A percentile compares a stretch with the other conserved stretches of the same genome.
phyloP scores from a whole-genome alignment of 2,797 vertebrate species.

The Periparus ater region DNA sequence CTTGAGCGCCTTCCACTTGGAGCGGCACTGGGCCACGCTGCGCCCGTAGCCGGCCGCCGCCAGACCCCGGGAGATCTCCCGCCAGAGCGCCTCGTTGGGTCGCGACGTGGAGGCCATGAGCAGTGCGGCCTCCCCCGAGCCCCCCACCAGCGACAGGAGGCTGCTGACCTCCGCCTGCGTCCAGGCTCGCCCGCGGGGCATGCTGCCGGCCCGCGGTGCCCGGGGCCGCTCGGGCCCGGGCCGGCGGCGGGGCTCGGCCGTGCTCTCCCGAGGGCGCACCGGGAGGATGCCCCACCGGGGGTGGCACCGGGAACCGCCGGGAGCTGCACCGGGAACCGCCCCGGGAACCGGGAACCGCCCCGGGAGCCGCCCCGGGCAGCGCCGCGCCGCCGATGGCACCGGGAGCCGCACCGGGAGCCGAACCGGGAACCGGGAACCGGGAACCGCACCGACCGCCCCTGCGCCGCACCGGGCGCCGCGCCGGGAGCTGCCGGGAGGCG shows the following conservation, averaged over 20 bases:
- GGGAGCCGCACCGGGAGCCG: not conserved
- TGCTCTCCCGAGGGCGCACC: not conserved
- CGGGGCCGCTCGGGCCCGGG: not conserved
- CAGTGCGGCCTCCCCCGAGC: not conserved
- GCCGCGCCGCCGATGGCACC: not conserved
- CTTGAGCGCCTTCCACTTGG: conserved; percentile 63
- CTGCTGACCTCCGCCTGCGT: conserved; percentile 5
- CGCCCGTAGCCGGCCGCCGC: not conserved
- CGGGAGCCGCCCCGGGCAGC: not conserved
- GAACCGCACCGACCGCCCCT: not conserved
- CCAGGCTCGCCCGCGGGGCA: conserved; percentile 48
- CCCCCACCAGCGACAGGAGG: conserved; percentile 9
- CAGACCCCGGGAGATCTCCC: not conserved
- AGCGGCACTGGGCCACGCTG: conserved; percentile 56
- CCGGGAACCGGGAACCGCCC: not conserved
- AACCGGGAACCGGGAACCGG: not conserved
- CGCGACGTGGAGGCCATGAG: conserved; percentile 56
- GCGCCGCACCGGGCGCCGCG: not conserved
- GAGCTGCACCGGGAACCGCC: not conserved
- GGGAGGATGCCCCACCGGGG: not conserved
- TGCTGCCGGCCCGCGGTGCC: not conserved
- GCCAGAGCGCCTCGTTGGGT: conserved; percentile 53
- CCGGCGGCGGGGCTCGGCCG: not conserved
- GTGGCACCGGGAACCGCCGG: not conserved
- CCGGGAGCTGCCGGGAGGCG: not conserved